Evolutionary conservation across 2,888 invertebrate species (phyloP), one percentile per base, ranked within the genome.

Genomic region (Nipponacmea schrenckii): DNA sequence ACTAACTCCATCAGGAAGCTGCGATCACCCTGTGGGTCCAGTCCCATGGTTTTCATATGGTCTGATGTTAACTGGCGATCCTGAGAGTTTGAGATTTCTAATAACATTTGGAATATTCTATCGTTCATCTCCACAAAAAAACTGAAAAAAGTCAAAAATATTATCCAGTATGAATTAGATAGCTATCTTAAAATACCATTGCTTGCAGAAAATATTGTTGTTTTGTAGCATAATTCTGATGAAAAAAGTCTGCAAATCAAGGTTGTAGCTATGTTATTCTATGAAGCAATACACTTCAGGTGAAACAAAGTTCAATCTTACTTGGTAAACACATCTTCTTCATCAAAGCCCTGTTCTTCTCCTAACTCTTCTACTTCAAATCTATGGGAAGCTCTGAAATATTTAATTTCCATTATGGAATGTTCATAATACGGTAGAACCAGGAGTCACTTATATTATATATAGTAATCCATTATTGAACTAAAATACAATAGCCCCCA

Each of bases 101-200:
- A 75, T 62, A 89, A 78, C 3, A 87, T 88, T 72, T 86, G 86
- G 73, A 89, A 88, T 24, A 89, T 71, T 5, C 86, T 81, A 70
- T 88, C 87, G 73, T 89, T 89, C 75, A 85, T 83, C 69, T 89
- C 87, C 27, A 81, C 83, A 80, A 89, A 89, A 79, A 86, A 89
- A 65, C 89, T 89, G 83, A 26, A 81, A 81, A 24, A 27, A 67
- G n/a, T 50, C 70, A 67, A 67, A 17, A 12, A 56, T 7, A 7
- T 56, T 4, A 56, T 56, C 31, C 26, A 26, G 31, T 24, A 27
- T n/a, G 3, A 26, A 15, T n/a, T 31, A n/a, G 17, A 24, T 45
- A 39, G 20, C 17, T 46, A n/a, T 62, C 14, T 15, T 4, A 62
- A 68, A 4, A 4, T 68, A 27, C 27, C 17, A 3, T 62, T 26